Conservation (phyloP, 2,888 invertebrate species). For the Stenoptilia bipunctidactyla region DNA sequence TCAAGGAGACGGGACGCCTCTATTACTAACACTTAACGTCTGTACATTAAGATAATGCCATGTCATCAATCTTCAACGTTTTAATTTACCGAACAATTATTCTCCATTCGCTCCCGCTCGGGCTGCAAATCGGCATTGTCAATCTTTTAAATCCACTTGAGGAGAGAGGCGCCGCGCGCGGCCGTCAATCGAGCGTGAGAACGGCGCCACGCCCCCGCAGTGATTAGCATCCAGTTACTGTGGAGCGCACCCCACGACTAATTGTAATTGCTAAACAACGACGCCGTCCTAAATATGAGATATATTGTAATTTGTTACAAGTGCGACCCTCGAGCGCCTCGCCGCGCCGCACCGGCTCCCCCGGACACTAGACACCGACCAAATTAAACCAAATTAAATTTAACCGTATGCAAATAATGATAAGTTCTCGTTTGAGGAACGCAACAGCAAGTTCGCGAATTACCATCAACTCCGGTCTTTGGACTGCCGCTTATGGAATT, state of each 20-base stretch:
- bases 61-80: no score
- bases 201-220: constrained; percentile 19
- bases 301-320: constrained; percentile 19
- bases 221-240: constrained; percentile 27
- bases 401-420: constrained; percentile 1
- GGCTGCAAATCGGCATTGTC: constrained; percentile 20
- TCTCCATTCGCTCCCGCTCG: constrained; percentile 20
- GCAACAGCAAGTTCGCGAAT: no score
- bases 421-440: constrained; percentile 1
- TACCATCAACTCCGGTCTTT: no score
- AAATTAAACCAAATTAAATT: neutral
- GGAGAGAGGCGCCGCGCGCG: constrained; percentile 18
- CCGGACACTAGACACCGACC: no score
- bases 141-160: constrained; percentile 17
- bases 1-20: no score
- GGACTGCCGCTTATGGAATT: no score
- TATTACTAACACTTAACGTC: no score
- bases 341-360: no score
- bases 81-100: no score
- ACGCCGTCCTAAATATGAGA: constrained; percentile 18
- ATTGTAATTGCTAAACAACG: constrained; percentile 40
- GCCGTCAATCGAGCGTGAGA: constrained; percentile 47
- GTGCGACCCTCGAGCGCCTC: neutral
- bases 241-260: constrained; percentile 16
- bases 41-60: no score